Conservation (phyloP, 2,797 vertebrate genomes). For the Muscicapa striata region DNA sequence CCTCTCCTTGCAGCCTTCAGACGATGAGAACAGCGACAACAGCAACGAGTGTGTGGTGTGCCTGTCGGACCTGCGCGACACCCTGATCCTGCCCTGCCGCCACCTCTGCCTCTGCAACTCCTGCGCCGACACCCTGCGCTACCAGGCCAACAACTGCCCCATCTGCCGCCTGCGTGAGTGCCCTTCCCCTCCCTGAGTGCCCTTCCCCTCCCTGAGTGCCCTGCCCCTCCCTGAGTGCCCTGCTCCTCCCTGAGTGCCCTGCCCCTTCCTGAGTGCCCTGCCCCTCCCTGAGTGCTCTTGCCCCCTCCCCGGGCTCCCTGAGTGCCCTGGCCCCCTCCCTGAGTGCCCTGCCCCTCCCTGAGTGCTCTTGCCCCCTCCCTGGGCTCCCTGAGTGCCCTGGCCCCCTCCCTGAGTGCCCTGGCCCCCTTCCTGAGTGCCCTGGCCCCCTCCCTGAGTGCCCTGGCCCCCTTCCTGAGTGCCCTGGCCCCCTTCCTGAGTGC, state of each 20-base stretch:
- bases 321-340: too few species aligned
- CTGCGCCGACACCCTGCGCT: conserved; percentile 93
- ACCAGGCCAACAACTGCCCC: conserved; percentile 98
- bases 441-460: too few species aligned
- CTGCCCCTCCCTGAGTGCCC: conserved; percentile 60
- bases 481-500: neutral
- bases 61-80: conserved; percentile 94
- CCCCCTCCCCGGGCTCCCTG: too few species aligned
- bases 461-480: conserved; percentile 77
- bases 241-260: too few species aligned
- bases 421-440: neutral
- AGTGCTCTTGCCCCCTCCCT: conserved; percentile 59
- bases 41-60: conserved; percentile 97
- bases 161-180: conserved; percentile 93
- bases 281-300: too few species aligned
- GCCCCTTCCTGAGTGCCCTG: conserved; percentile 58
- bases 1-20: conserved; percentile 82
- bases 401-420: neutral
- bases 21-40: conserved; percentile 97
- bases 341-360: conserved; percentile 58
- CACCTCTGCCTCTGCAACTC: conserved; percentile 95
- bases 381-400: conserved; percentile 61
- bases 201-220: too few species aligned
- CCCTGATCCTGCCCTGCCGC: conserved; percentile 94
- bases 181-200: conserved; percentile 59